phyloP scores from a whole-genome alignment of 2,113 vertebrate species.

The Meleagris gallopavo region DNA sequence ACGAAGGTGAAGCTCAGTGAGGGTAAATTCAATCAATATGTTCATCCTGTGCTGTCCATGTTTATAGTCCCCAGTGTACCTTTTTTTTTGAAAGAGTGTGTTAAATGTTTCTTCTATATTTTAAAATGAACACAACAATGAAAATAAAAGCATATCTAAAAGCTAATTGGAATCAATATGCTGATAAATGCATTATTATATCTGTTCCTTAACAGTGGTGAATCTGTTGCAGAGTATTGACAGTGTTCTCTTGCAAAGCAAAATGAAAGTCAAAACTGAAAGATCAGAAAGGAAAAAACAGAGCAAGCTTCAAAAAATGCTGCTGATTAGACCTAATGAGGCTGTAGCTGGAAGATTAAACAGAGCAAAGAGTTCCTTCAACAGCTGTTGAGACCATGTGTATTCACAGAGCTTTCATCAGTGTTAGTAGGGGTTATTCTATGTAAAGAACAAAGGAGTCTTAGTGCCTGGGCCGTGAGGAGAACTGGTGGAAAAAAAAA shows the following conservation, averaged over 20 bases:
- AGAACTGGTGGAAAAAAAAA: conserved; percentile 40
- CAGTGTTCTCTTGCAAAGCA: not conserved
- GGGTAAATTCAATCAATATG: not conserved
- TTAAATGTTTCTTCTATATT: not conserved
- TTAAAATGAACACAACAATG: not conserved
- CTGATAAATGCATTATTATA: not conserved
- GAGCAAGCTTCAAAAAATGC: not conserved
- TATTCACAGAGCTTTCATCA: conserved; percentile 62
- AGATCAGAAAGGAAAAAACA: not conserved
- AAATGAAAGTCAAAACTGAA: conserved; percentile 3
- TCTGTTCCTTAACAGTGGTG: not conserved
- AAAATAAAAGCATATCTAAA: not conserved
- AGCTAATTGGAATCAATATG: not conserved
- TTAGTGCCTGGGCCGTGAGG: conserved; percentile 52
- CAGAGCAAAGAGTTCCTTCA: conserved; percentile 58
- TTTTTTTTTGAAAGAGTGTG: not conserved
- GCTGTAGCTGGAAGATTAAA: conserved; percentile 43
- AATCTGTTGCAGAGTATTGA: not conserved
- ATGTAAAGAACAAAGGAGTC: conserved; percentile 72
- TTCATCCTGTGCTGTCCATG: not conserved
- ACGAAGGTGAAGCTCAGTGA: fast-evolving
- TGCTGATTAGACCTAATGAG: not conserved
- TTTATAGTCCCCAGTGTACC: not conserved
- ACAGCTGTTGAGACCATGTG: conserved; percentile 67
- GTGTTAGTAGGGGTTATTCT: conserved; percentile 38